Evolutionary conservation across 2,113 vertebrate species (phyloP).

Genomic region (Potamarius usumacintae): DNA sequence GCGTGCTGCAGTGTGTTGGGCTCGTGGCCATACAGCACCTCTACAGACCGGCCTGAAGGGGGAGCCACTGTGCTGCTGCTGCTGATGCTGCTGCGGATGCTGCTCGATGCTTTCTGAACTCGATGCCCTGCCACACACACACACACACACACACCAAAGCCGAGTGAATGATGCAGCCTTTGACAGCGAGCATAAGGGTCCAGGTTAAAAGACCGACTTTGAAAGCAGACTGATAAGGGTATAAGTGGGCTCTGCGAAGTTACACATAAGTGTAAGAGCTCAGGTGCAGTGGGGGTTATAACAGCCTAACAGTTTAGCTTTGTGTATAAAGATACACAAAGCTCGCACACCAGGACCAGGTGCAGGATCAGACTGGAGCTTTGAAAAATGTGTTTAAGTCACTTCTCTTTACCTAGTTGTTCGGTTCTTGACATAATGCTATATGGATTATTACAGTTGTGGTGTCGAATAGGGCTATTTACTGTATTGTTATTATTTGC

Average conservation of each 20-base stretch:
- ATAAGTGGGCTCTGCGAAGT: slow-evolving; percentile 4
- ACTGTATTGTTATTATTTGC: too few species aligned
- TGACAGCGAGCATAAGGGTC: slow-evolving; percentile 12
- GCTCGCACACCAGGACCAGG: background rate
- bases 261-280: background rate
- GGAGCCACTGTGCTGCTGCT: slow-evolving; percentile 54
- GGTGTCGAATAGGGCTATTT: too few species aligned
- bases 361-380: background rate
- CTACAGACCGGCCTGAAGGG: slow-evolving; percentile 46
- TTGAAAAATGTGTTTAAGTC: background rate
- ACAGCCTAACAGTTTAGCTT: background rate
- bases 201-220: background rate
- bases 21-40: slow-evolving; percentile 30
- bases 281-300: background rate
- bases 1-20: slow-evolving; percentile 52
- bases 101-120: slow-evolving; percentile 29
- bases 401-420: too few species aligned
- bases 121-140: slow-evolving; percentile 46
- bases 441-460: too few species aligned
- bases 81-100: background rate
- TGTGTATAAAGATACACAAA: background rate
- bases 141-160: slow-evolving; percentile 12
- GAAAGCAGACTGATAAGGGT: background rate
- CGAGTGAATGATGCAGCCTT: slow-evolving; percentile 20
- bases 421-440: too few species aligned